Evolutionary conservation across 2,797 vertebrate genomes (phyloP).

Genomic region (Ispidina picta): DNA sequence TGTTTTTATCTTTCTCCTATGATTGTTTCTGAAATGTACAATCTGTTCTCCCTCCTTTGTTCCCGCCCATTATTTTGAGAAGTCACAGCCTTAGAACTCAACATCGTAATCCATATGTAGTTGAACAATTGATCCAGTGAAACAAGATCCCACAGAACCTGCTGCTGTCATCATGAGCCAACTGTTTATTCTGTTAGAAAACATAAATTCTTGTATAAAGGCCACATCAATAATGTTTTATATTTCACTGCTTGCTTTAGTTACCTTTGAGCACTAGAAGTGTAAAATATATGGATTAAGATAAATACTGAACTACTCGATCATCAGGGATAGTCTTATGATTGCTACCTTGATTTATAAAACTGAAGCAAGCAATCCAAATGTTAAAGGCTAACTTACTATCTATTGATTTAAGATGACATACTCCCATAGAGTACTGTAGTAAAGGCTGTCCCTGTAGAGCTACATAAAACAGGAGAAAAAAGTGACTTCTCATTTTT

Average conservation of each 20-base stretch:
- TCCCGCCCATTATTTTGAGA: background rate
- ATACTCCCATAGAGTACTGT: background rate
- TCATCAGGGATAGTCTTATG: background rate
- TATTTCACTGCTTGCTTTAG: background rate
- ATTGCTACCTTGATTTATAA: conserved; percentile 40
- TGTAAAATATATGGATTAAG: background rate
- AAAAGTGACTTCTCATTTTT: conserved; percentile 52
- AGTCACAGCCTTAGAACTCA: background rate
- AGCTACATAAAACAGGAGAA: conserved; percentile 24
- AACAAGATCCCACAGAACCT: background rate
- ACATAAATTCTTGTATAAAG: background rate
- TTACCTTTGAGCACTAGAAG: background rate
- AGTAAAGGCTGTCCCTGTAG: background rate
- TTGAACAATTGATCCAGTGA: background rate
- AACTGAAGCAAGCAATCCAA: conserved; percentile 10
- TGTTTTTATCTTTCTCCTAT: background rate
- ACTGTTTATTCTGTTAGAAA: background rate
- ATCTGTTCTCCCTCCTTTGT: background rate
- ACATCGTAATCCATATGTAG: background rate
- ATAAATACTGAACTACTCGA: background rate
- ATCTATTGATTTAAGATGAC: conserved; percentile 45
- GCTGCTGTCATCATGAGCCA: background rate
- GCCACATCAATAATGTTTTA: background rate
- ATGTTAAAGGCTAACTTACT: conserved; percentile 52
- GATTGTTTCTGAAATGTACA: background rate